Base-by-base conservation (phyloP, 2,888 invertebrate species). In the Sturmia bella region DNA sequence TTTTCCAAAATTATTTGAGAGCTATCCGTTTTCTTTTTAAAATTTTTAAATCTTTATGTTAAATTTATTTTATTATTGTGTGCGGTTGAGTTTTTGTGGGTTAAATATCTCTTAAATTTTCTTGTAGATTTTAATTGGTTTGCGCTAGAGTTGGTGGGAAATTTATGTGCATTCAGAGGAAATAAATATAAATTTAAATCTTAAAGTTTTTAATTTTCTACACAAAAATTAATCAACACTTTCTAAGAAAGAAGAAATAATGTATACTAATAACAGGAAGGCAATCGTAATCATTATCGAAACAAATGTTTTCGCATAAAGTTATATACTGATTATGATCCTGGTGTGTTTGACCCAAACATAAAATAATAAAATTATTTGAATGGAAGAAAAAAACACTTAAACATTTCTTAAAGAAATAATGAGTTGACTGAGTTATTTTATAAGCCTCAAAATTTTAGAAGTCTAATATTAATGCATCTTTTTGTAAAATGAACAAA, bases 81-180 rank as follows among this genome's bases (percentile, higher is more conserved):
- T 59, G 41, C 43, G 59, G 64, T 78, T 54, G 24, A 13, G 32
- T 13, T 63, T 56, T 17, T 21, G 52, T 45, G 43, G 41, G 59
- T 61, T 61, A 32, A 64, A 78, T 27, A 24, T 70, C 24, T 50
- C 11, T 48, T 21, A n/a, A 21, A 57, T 45, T 48, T 68, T 77
- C 56, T 63, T 54, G 45, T 69, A 56, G 45, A 56, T 70, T 75
- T 78, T 78, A 82, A 82, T 82, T 78, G 82, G 15, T 75, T 78
- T 70, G 50, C 70, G 73, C 78, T 78, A 78, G 74, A 78, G 70
- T 82, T 81, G 61, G 12, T 56, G 68, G 56, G 19, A 52, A 81
- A 81, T 77, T 81, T 77, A 81, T 77, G 72, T 56, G 12, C 11
- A 0, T 45, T 11, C 39, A 41, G 45, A 21, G 13, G 12, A 45